A percentile compares a stretch with the other conserved stretches of the same genome.
Conservation (phyloP, 2,113 vertebrate species). For the Girardinichthys multiradiatus region DNA sequence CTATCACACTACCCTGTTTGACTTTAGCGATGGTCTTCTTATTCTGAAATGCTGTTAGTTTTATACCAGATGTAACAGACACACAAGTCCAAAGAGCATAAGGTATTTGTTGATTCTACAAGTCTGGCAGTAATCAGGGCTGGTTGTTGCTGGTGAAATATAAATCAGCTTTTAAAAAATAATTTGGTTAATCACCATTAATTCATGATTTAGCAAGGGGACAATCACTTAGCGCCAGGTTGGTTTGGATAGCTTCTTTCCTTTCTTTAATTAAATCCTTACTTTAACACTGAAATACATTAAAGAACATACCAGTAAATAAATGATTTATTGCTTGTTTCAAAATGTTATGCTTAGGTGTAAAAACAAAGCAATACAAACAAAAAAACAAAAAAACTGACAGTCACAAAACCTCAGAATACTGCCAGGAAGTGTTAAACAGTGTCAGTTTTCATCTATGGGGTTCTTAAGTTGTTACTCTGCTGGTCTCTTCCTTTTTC, state of each 20-base stretch:
- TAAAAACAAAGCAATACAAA: too few species aligned
- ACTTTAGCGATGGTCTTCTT: too few species aligned
- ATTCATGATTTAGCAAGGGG: background rate
- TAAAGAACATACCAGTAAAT: background rate
- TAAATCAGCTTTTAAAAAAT: background rate
- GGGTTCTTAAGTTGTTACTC: constrained; percentile 23
- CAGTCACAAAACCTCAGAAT: constrained; percentile 16
- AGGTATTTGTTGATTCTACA: background rate
- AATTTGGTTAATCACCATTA: background rate
- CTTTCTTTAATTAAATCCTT: background rate
- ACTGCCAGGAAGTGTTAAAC: constrained; percentile 45
- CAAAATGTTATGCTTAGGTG: too few species aligned
- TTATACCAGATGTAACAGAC: too few species aligned
- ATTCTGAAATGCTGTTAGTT: too few species aligned
- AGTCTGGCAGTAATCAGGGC: background rate
- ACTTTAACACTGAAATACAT: background rate
- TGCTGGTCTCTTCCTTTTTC: constrained; percentile 33
- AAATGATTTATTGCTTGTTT: too few species aligned
- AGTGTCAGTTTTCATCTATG: constrained; percentile 1
- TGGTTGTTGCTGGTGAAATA: background rate
- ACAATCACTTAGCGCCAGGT: background rate
- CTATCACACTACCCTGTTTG: too few species aligned
- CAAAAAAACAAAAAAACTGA: constrained; percentile 1
- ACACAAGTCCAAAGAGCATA: background rate
- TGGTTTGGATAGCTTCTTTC: background rate